These are phyloP conservation scores for Typhlomys cinereus DNA, from an alignment of 2,113 vertebrate species.

Conservation along the genomic window DNA sequence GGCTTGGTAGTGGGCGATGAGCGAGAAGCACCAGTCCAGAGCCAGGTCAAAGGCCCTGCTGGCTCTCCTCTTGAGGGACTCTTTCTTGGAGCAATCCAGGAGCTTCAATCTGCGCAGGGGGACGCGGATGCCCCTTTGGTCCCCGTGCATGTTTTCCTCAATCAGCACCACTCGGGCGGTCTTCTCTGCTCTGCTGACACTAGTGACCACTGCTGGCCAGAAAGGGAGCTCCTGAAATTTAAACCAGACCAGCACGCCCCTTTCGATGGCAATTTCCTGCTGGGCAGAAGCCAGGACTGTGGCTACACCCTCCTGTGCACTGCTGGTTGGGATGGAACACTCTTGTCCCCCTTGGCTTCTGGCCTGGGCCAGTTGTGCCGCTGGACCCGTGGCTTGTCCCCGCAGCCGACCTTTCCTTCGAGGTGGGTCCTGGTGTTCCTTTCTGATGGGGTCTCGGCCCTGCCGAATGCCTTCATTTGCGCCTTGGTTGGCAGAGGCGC, in stretches of 20 bases:
- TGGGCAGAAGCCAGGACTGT: not conserved
- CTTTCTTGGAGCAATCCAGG: slow-evolving; percentile 90
- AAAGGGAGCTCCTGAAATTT: slow-evolving; percentile 72
- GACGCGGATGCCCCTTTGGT: slow-evolving; percentile 85
- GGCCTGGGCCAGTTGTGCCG: no score
- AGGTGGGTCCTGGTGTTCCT: no score
- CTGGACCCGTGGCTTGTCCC: no score
- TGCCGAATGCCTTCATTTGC: no score
- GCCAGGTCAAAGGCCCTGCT: slow-evolving; percentile 82
- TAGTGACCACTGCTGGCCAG: slow-evolving; percentile 90
- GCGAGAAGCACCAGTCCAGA: slow-evolving; percentile 86
- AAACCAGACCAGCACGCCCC: not conserved
- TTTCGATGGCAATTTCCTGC: not conserved
- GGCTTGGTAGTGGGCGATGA: slow-evolving; percentile 83
- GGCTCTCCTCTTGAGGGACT: slow-evolving; percentile 84
- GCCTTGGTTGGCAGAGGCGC: no score
- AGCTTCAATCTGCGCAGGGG: slow-evolving; percentile 88
- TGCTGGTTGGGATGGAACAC: no score
- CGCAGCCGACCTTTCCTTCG: no score
- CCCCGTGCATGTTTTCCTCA: slow-evolving; percentile 54
- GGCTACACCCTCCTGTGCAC: not conserved
- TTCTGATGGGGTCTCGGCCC: no score
- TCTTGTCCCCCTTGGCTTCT: no score
- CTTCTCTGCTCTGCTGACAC: slow-evolving; percentile 82
- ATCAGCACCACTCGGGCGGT: slow-evolving; percentile 85